Base-by-base conservation (phyloP, 2,113 vertebrate species). In the Tetraodon nigroviridis region DNA sequence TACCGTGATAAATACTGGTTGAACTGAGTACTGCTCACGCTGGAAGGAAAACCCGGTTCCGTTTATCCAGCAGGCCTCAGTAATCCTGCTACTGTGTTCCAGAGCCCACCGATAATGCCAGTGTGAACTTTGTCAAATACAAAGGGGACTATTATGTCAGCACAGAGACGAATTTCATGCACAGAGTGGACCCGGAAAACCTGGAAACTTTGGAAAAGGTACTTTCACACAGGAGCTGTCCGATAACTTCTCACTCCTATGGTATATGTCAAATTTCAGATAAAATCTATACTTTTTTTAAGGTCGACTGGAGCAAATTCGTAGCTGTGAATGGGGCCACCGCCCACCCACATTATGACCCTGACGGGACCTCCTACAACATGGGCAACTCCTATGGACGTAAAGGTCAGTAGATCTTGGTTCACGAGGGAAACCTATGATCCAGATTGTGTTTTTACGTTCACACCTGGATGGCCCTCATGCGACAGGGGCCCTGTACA, bases 281-380 rank as follows among this genome's bases (percentile, higher is more conserved):
- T 37, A 12, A 37, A 37, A 37, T 37, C 7, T 46, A 2, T 46
- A 0, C n/a, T 71, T 40, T 40, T 59, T 63, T 71, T 32, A 79
- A 99, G 96, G 93, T 98, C 6, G 91, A 98, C 75, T 98, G 95
- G 96, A 94, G 85, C 75, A 94, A 93, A 62, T 95, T 95, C 6
- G 69, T 97, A 40, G 94, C 92, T 19, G 95, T 99, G 59, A 99
- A 96, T 12, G 93, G 94, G 50, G 94, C 95, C 53, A 99, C 95
- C 37, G 97, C 97, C 48, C 95, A 98, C 60, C 95, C 95, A 20
- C 96, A 99, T 75, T 92, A 92, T 3, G 97, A 94, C n/a, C 71
- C 91, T 3, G 93, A 98, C 27, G 95, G 95, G 29, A 96, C 94
- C 19, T 46, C 87, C 0, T 99, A 95, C 87, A 99, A 99, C 58